These are phyloP conservation scores for Trochalopteron elliotii DNA, from an alignment of 2,113 vertebrate species.

Conservation along the genomic window DNA sequence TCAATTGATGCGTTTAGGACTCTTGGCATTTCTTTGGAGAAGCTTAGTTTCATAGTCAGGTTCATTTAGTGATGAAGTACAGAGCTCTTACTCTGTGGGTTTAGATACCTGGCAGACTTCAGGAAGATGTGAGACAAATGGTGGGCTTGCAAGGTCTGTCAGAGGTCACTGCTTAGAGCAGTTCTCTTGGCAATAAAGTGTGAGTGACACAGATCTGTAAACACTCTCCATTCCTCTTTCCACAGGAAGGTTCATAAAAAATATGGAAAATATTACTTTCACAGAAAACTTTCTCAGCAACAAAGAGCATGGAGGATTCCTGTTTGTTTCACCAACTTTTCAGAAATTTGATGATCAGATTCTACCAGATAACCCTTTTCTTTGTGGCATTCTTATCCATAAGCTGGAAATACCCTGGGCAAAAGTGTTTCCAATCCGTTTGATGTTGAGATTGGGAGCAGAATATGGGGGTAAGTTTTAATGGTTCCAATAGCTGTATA, in stretches of 20 bases:
- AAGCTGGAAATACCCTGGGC: slow-evolving; percentile 95
- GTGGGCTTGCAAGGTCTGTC: background rate
- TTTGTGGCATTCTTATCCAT: slow-evolving; percentile 90
- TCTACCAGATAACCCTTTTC: slow-evolving; percentile 84
- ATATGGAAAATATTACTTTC: slow-evolving; percentile 89
- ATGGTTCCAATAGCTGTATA: background rate
- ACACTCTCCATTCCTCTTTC: background rate
- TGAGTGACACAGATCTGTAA: background rate
- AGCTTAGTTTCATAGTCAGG: background rate
- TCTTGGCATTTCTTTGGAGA: background rate
- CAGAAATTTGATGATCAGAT: slow-evolving; percentile 82
- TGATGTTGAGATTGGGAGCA: slow-evolving; percentile 88
- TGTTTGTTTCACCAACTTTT: slow-evolving; percentile 87
- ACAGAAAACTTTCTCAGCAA: slow-evolving; percentile 87
- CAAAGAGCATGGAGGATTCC: slow-evolving; percentile 91
- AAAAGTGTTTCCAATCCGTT: slow-evolving; percentile 92
- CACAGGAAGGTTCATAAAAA: slow-evolving; percentile 86
- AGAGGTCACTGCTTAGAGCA: background rate
- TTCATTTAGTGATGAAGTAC: background rate
- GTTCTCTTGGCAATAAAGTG: background rate
- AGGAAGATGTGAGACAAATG: background rate
- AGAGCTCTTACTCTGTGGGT: background rate
- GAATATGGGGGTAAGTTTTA: slow-evolving; percentile 84
- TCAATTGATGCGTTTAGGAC: background rate
- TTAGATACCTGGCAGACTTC: background rate